These are phyloP conservation scores for Spinus pinus DNA, from an alignment of 2,797 vertebrate species.

Conservation along the genomic window DNA sequence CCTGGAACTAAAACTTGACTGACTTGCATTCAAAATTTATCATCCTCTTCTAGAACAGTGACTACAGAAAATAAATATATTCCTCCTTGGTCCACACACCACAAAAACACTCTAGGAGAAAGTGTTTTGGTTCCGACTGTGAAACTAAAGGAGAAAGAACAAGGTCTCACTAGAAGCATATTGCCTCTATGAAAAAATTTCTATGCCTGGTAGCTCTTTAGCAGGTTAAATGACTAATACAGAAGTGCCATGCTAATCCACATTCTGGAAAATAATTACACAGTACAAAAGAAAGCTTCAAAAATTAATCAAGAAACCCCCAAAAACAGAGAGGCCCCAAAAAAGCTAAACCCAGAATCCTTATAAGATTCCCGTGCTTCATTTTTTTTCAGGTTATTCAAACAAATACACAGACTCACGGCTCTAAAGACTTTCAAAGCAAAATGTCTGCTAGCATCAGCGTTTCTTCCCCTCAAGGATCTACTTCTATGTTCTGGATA, in stretches of 20 bases:
- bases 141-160: background rate
- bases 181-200: background rate
- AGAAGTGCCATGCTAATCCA: background rate
- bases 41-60: background rate
- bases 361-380: background rate
- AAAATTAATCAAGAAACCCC: background rate
- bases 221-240: background rate
- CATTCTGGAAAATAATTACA: background rate
- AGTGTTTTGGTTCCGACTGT: background rate
- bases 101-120: background rate
- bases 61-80: background rate
- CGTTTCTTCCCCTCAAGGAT: background rate
- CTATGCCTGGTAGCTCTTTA: background rate
- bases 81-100: background rate
- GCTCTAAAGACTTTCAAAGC: background rate
- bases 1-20: background rate
- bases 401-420: background rate
- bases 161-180: background rate
- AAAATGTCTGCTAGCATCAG: background rate
- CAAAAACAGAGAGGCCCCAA: rapidly evolving
- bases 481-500: background rate
- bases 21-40: background rate
- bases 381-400: background rate
- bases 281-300: background rate
- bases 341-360: background rate